These are phyloP conservation scores for Trichoplusia ni DNA, from an alignment of 1,140 invertebrate species.

Conservation along the genomic window DNA sequence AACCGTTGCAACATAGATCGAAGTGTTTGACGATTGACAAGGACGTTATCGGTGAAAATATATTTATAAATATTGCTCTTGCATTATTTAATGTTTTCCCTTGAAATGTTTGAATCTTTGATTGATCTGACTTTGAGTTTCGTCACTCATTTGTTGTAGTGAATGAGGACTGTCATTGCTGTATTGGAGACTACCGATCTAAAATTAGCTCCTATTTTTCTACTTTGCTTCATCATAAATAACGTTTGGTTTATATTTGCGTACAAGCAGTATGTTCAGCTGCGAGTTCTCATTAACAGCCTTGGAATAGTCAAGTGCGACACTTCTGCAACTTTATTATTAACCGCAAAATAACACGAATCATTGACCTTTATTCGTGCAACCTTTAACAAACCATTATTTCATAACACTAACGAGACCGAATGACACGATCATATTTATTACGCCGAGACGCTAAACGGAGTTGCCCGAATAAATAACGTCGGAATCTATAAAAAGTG, in stretches of 20 bases:
- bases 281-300: background rate
- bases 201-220: too few relatives aligned
- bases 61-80: background rate
- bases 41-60: constrained; percentile 4
- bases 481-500: constrained; percentile 71
- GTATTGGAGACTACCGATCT: too few relatives aligned
- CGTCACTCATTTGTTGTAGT: too few relatives aligned
- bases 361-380: constrained; percentile 29
- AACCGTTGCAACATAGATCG: constrained; percentile 14
- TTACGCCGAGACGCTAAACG: constrained; percentile 55
- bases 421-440: constrained; percentile 46
- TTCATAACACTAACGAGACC: constrained; percentile 26
- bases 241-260: background rate
- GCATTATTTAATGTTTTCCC: background rate
- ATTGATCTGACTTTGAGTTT: too few relatives aligned
- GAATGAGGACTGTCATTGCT: too few relatives aligned
- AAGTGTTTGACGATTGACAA: constrained; percentile 3
- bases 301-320: constrained; percentile 10
- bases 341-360: constrained; percentile 26
- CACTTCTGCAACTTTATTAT: constrained; percentile 23
- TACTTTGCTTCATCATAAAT: background rate
- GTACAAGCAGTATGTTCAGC: background rate
- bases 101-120: background rate
- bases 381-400: constrained; percentile 30
- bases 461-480: constrained; percentile 70